Evolutionary conservation across 2,888 invertebrate species (phyloP).

Genomic region (Caenorhabditis japonica): DNA sequence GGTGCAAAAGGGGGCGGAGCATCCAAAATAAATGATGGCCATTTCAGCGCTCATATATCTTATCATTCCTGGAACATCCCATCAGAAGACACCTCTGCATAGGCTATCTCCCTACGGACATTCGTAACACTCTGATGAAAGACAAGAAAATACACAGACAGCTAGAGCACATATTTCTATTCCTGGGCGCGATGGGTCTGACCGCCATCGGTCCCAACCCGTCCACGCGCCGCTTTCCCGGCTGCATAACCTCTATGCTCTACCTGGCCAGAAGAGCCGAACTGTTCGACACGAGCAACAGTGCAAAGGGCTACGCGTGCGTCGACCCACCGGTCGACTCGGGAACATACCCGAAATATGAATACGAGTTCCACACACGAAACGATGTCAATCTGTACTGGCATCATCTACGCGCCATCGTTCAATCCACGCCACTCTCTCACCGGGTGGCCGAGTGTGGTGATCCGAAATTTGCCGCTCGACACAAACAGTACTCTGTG

Average conservation of each 20-base stretch:
- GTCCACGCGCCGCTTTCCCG: conserved; percentile 52
- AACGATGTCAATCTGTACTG: conserved; percentile 62
- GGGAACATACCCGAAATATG: conserved; percentile 58
- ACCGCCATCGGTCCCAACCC: conserved; percentile 57
- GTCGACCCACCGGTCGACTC: conserved; percentile 58
- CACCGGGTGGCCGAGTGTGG: conserved; percentile 45
- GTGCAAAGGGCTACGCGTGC: conserved; percentile 61
- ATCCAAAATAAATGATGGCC: too few species aligned
- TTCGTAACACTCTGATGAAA: conserved; percentile 57
- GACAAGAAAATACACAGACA: conserved; percentile 58
- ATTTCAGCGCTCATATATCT: conserved; percentile 13
- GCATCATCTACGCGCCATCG: conserved; percentile 72
- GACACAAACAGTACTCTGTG: conserved; percentile 45
- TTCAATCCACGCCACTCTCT: conserved; percentile 66
- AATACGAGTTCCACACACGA: conserved; percentile 56
- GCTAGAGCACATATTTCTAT: conserved; percentile 58
- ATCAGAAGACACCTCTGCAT: conserved; percentile 63
- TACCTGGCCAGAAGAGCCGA: conserved; percentile 43
- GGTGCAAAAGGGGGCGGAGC: too few species aligned
- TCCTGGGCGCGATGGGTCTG: conserved; percentile 62
- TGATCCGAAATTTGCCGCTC: conserved; percentile 9
- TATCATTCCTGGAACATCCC: conserved; percentile 51
- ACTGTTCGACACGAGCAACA: conserved; percentile 67
- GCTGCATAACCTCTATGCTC: conserved; percentile 39
- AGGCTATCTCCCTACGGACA: conserved; percentile 61